phyloP scores from a whole-genome alignment of 2,888 invertebrate genomes.

The Eilema sororculum region DNA sequence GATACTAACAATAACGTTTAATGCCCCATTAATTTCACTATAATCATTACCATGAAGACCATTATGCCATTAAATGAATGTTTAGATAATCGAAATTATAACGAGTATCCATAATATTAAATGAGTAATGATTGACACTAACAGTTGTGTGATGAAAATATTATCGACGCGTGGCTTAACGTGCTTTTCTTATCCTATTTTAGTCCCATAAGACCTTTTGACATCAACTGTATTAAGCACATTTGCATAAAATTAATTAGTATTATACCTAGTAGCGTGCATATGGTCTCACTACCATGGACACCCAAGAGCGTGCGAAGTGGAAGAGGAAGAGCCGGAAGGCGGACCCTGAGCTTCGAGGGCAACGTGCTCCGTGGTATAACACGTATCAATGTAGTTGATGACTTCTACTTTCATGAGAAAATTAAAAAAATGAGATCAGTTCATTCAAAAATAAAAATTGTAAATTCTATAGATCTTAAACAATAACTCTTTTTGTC shows the following conservation, averaged over 20 bases:
- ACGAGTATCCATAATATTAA: not conserved
- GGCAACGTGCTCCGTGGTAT: no score
- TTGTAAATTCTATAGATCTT: not conserved
- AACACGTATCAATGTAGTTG: no score
- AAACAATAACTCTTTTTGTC: slow-evolving; percentile 36
- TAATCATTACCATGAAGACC: slow-evolving; percentile 14
- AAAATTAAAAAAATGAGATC: no score
- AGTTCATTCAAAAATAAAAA: no score
- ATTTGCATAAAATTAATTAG: not conserved
- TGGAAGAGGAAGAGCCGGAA: no score
- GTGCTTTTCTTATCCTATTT: not conserved
- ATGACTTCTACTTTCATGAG: no score
- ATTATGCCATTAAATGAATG: not conserved
- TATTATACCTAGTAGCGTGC: not conserved
- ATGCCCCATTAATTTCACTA: slow-evolving; percentile 24
- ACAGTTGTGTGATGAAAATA: slow-evolving; percentile 5
- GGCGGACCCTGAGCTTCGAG: no score
- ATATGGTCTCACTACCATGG: no score
- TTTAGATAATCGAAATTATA: not conserved
- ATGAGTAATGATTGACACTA: not conserved
- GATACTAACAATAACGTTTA: slow-evolving; percentile 15
- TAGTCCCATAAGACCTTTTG: not conserved
- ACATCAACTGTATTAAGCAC: not conserved
- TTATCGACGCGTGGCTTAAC: slow-evolving; percentile 56
- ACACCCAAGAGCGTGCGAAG: no score